Percentiles rank a stretch among this genome's conserved stretches.
Conservation (phyloP, 1,140 invertebrate species). For the Cheumatopsyche charites region DNA sequence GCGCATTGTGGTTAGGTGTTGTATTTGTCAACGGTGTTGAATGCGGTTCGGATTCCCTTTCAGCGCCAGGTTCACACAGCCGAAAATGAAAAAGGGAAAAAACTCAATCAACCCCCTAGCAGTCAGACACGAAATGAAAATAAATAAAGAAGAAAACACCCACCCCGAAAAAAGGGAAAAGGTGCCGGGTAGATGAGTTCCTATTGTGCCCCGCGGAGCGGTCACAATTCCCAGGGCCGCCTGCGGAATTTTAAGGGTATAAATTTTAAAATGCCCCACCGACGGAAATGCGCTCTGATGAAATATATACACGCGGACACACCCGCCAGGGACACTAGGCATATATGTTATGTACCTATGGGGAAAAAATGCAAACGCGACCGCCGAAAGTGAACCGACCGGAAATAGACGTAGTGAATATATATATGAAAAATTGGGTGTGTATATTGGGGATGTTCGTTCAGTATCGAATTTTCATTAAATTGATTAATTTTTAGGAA, state of each 20-base stretch:
- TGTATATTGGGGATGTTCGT: too few species aligned
- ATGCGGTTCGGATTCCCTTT: constrained; percentile 9
- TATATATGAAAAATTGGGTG: too few species aligned
- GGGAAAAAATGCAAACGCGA: constrained; percentile 26
- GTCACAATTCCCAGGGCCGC: neutral
- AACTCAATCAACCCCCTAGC: constrained; percentile 37
- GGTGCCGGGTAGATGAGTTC: constrained; percentile 15
- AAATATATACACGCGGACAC: constrained; percentile 6
- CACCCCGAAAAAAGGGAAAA: neutral
- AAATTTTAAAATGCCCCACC: constrained; percentile 39
- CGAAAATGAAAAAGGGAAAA: too few species aligned
- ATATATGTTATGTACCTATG: neutral
- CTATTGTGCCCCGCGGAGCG: neutral
- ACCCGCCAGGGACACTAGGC: neutral
- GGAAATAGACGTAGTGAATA: neutral
- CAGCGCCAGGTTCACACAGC: neutral
- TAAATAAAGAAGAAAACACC: constrained; percentile 18
- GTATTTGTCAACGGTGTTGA: constrained; percentile 21
- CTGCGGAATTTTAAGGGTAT: constrained; percentile 16
- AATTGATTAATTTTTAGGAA: too few species aligned
- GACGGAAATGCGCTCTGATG: constrained; percentile 38
- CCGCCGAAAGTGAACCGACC: constrained; percentile 16
- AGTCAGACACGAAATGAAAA: constrained; percentile 2
- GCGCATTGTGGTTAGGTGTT: constrained; percentile 15
- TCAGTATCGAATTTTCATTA: too few species aligned